Percentiles rank a stretch among this genome's conserved stretches.
These are phyloP conservation scores for Dryadula phaetusa DNA, from an alignment of 2,888 invertebrate genomes.

Conservation along the genomic window DNA sequence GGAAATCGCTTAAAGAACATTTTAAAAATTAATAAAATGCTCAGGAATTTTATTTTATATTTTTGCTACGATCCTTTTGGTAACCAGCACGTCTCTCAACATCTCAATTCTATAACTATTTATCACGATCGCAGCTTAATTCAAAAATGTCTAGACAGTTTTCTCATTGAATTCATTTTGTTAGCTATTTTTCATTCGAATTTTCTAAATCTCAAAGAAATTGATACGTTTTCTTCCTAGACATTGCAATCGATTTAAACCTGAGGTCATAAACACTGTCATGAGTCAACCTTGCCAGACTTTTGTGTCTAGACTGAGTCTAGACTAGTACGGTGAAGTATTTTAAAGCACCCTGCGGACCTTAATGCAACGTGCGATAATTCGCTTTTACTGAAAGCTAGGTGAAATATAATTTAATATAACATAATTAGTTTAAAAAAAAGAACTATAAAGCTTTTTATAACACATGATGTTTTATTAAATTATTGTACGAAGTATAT, in stretches of 20 bases:
- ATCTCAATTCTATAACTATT: not conserved
- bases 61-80: too few relatives aligned
- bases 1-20: slow-evolving; percentile 1
- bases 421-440: too few relatives aligned
- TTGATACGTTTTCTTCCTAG: slow-evolving; percentile 32
- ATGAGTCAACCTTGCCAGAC: slow-evolving; percentile 46
- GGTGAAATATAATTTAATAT: too few relatives aligned
- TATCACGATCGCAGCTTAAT: slow-evolving; percentile 12
- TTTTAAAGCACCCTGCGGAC: slow-evolving; percentile 27
- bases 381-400: slow-evolving; percentile 1
- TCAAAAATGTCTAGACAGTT: slow-evolving; percentile 25
- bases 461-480: not conserved
- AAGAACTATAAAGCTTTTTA: too few relatives aligned
- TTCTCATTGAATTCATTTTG: slow-evolving; percentile 13
- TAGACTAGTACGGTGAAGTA: slow-evolving; percentile 65
- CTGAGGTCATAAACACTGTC: slow-evolving; percentile 51
- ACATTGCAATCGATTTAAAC: slow-evolving; percentile 48
- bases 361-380: slow-evolving; percentile 12
- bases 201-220: slow-evolving; percentile 23
- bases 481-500: not conserved
- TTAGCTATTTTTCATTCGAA: slow-evolving; percentile 18
- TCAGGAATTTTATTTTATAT: too few relatives aligned
- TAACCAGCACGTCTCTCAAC: not conserved
- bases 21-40: slow-evolving; percentile 2
- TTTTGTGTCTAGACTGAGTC: slow-evolving; percentile 73